These are phyloP conservation scores for Hemaris fuciformis DNA, from an alignment of 2,888 invertebrate genomes.

Conservation along the genomic window DNA sequence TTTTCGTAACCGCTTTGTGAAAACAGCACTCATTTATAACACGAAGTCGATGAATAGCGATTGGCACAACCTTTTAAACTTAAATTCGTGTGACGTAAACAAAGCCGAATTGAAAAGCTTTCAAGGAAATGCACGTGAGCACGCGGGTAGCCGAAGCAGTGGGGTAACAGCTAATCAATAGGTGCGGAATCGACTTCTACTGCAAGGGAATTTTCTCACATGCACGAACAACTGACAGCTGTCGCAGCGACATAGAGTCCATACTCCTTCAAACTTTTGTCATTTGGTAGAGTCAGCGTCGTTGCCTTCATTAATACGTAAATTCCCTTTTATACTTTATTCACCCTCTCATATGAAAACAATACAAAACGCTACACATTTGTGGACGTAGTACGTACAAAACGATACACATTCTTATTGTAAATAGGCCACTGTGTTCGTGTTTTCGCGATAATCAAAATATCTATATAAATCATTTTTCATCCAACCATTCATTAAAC, in stretches of 20 bases:
- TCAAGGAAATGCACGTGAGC: constrained; percentile 52
- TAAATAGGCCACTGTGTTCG: background rate
- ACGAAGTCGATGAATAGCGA: constrained; percentile 21
- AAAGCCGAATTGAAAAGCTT: constrained; percentile 24
- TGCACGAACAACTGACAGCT: constrained; percentile 20
- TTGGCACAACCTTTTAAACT: constrained; percentile 12
- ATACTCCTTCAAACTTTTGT: background rate
- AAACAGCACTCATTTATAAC: background rate
- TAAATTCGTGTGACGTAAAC: constrained; percentile 15
- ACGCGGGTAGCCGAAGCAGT: constrained; percentile 32
- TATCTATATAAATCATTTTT: background rate
- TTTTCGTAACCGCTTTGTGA: background rate
- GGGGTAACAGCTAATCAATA: constrained; percentile 64
- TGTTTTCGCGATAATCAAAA: background rate
- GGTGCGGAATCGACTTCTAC: constrained; percentile 44
- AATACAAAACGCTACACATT: background rate
- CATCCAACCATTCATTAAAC: no score
- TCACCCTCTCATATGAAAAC: background rate
- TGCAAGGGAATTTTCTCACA: constrained; percentile 40
- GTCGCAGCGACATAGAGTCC: background rate
- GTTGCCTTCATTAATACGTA: background rate
- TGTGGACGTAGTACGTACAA: background rate
- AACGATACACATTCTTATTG: no score
- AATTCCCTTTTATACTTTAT: background rate
- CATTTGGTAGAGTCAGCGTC: background rate